Percentiles rank a stretch among this genome's conserved stretches.
phyloP scores from a whole-genome alignment of 2,113 vertebrate genomes.

The Dipodomys merriami region DNA sequence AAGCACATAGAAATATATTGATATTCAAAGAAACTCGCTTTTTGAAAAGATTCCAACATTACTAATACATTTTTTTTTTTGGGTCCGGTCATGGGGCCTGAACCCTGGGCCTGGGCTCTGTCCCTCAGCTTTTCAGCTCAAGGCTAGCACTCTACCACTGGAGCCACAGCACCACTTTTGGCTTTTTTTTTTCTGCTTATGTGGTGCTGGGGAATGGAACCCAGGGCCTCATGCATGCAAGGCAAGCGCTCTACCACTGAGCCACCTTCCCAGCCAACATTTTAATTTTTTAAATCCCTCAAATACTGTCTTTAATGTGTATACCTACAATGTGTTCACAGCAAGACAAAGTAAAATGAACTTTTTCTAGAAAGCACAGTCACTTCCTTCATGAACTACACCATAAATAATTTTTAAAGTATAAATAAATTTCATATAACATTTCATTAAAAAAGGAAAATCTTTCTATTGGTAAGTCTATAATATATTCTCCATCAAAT shows the following conservation, averaged over 20 bases:
- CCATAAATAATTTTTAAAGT: background rate
- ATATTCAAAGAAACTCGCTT: background rate
- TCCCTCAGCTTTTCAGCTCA: no score
- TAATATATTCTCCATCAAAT: background rate
- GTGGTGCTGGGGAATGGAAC: no score
- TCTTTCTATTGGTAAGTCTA: background rate
- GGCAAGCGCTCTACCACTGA: no score
- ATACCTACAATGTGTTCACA: background rate
- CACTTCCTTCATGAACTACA: background rate
- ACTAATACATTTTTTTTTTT: no score
- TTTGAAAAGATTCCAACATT: background rate
- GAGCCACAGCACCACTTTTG: no score
- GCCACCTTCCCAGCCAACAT: no score
- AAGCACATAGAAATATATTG: background rate
- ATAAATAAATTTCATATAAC: background rate
- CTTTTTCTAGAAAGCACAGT: background rate
- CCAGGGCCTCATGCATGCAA: no score
- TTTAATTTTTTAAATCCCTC: background rate
- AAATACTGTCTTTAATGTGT: background rate
- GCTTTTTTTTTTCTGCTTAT: no score
- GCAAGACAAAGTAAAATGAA: constrained; percentile 19
- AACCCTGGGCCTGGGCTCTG: no score
- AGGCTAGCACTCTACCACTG: no score
- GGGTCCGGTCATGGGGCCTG: no score
- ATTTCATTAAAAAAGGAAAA: background rate